Evolutionary conservation across 2,888 invertebrate genomes (phyloP).

Genomic region (Leucania comma): DNA sequence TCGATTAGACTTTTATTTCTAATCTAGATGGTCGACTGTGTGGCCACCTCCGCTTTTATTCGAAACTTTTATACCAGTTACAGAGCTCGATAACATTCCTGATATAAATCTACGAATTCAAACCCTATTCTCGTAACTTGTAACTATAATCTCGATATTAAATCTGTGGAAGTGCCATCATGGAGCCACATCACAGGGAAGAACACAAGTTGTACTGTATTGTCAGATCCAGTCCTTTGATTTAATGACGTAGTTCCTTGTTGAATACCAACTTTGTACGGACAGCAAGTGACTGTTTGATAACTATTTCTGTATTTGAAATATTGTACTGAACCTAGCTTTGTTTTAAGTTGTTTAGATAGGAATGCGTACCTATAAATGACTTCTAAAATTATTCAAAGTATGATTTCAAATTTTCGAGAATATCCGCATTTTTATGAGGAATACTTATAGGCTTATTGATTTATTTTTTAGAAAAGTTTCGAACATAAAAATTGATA

Average conservation of each 20-base stretch:
- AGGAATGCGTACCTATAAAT: neutral
- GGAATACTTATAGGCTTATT: too few species aligned
- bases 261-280: slow-evolving; percentile 29
- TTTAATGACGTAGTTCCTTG: slow-evolving; percentile 9
- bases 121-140: slow-evolving; percentile 14
- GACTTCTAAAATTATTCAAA: neutral
- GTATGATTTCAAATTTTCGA: too few species aligned
- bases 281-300: neutral
- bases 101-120: too few species aligned
- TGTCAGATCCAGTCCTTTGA: slow-evolving; percentile 16
- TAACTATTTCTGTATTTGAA: slow-evolving; percentile 22
- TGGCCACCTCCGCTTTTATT: too few species aligned
- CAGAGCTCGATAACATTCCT: too few species aligned
- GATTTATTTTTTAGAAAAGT: too few species aligned
- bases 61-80: too few species aligned
- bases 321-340: slow-evolving; percentile 10
- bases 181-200: slow-evolving; percentile 10
- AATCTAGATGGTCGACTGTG: too few species aligned
- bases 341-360: neutral
- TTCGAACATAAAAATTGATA: too few species aligned
- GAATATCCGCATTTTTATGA: too few species aligned
- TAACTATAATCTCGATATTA: slow-evolving; percentile 44
- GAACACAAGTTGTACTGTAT: slow-evolving; percentile 22
- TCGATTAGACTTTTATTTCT: too few species aligned
- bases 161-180: slow-evolving; percentile 8